Conservation (phyloP, 2,888 invertebrate species). For the Balanococcus diminutus region DNA sequence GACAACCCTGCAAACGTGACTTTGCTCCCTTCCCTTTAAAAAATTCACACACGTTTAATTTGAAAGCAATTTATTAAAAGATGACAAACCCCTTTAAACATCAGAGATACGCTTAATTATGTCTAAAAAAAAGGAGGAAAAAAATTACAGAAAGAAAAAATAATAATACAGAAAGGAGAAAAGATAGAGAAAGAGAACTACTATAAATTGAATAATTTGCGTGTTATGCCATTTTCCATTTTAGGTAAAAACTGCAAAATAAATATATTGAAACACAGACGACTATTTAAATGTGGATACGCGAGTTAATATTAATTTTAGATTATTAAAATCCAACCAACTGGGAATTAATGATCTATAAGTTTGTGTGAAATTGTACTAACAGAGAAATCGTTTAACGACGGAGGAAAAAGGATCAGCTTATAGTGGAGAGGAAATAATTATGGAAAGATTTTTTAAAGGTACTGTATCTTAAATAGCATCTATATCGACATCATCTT, state of each 20-base stretch:
- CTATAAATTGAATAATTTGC: slow-evolving; percentile 49
- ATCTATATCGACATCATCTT: slow-evolving; percentile 88
- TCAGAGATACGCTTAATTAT: slow-evolving; percentile 32
- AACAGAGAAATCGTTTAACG: background rate
- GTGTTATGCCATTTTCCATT: slow-evolving; percentile 38
- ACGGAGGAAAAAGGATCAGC: background rate
- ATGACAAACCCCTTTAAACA: slow-evolving; percentile 25
- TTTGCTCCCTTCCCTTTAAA: background rate
- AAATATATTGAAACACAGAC: background rate
- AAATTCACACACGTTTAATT: background rate
- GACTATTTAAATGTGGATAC: background rate
- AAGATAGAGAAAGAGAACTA: slow-evolving; percentile 39
- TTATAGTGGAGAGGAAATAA: background rate
- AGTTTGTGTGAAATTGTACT: slow-evolving; percentile 7
- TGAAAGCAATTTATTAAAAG: slow-evolving; percentile 35
- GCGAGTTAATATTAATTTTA: slow-evolving; percentile 47
- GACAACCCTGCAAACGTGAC: no score
- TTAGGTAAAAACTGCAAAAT: background rate
- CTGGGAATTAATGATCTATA: background rate
- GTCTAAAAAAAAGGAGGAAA: background rate
- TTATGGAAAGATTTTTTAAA: background rate
- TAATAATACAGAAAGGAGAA: background rate
- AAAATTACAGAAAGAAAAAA: background rate
- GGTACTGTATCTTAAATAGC: slow-evolving; percentile 72
- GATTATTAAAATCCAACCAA: slow-evolving; percentile 31